These are phyloP conservation scores for Formica selysi DNA, from an alignment of 1,140 invertebrate genomes.

Conservation along the genomic window DNA sequence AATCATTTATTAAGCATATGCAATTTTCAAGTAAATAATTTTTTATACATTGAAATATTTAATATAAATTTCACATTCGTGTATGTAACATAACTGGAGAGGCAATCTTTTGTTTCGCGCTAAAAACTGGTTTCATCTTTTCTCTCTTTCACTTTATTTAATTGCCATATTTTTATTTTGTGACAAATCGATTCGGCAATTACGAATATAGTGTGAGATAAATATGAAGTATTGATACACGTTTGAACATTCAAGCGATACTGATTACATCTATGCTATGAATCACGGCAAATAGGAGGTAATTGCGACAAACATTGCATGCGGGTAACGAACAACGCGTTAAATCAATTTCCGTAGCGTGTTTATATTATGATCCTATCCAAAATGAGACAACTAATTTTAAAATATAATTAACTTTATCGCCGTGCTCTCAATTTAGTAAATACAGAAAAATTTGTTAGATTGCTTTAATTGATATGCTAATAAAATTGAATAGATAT, in stretches of 20 bases:
- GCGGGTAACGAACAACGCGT: background rate
- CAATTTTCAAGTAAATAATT: background rate
- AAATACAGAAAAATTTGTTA: background rate
- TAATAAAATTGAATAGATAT: background rate
- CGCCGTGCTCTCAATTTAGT: background rate
- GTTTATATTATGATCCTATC: constrained; percentile 35
- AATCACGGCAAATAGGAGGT: constrained; percentile 31
- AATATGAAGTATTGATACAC: constrained; percentile 8
- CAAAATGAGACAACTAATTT: constrained; percentile 31
- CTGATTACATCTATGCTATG: constrained; percentile 26
- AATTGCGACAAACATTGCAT: constrained; percentile 37
- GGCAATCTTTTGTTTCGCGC: background rate
- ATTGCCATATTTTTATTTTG: background rate
- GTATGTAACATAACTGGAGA: background rate
- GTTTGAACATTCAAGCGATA: constrained; percentile 9
- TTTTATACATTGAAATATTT: background rate
- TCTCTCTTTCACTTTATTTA: background rate
- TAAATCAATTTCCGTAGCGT: constrained; percentile 25
- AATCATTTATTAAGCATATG: background rate
- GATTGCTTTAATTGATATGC: background rate
- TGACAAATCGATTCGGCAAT: background rate
- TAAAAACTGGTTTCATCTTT: background rate
- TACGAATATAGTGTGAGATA: background rate
- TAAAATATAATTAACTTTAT: constrained; percentile 31
- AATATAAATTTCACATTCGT: background rate